Conservation (phyloP, 2,113 vertebrate genomes). For the Lamprotornis superbus region DNA sequence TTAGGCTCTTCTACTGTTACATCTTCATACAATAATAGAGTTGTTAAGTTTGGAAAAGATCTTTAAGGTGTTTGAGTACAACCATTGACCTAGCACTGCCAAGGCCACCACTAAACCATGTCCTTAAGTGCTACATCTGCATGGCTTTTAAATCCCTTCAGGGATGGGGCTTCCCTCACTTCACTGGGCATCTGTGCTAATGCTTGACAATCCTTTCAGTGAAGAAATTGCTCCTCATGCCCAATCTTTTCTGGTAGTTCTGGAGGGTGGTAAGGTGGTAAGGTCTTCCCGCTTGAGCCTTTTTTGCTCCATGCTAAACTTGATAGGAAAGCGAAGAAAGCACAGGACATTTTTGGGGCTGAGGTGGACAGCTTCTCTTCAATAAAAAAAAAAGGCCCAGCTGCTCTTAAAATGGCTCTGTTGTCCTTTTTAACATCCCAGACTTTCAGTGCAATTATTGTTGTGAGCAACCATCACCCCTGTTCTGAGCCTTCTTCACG, state of each 20-base stretch:
- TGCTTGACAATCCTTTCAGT: not conserved
- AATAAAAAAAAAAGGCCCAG: not conserved
- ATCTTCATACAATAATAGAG: not conserved
- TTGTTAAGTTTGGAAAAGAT: not conserved
- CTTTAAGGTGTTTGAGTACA: not conserved
- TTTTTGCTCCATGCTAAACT: not conserved
- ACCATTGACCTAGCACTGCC: not conserved
- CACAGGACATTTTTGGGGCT: fast-evolving
- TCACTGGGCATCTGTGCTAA: not conserved
- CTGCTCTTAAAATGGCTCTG: fast-evolving
- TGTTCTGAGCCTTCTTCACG: not conserved
- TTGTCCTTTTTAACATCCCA: not conserved
- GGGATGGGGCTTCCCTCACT: not conserved
- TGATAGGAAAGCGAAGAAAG: not conserved
- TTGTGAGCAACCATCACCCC: not conserved
- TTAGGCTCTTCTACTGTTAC: not conserved
- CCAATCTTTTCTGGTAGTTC: not conserved
- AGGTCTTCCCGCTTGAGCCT: not conserved
- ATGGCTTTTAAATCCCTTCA: not conserved
- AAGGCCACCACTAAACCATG: not conserved
- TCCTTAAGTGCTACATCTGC: not conserved
- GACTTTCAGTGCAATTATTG: fast-evolving
- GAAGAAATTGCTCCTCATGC: not conserved
- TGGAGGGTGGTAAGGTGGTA: not conserved
- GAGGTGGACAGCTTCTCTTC: not conserved